A percentile compares a stretch with the other conserved stretches of the same genome.
phyloP scores from a whole-genome alignment of 2,797 vertebrate genomes.

The Danio choprae region DNA sequence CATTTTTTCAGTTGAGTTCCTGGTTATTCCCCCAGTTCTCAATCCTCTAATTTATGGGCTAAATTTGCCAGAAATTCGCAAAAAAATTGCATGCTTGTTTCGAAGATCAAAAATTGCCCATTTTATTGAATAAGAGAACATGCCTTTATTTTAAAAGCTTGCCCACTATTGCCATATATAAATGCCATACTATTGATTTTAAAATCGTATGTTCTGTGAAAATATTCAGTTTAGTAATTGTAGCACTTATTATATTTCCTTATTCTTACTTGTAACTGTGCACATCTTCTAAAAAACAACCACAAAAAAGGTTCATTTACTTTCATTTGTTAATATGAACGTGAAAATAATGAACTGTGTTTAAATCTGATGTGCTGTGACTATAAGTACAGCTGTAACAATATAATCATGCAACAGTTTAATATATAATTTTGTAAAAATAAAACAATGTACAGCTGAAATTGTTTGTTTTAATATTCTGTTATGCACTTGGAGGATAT shows the following conservation, averaged over 20 bases:
- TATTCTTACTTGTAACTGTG: not conserved
- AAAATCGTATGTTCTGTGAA: not conserved
- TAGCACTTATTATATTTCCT: not conserved
- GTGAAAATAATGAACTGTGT: not conserved
- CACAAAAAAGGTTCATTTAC: no score
- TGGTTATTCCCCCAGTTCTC: conserved; percentile 39
- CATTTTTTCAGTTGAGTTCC: conserved; percentile 45
- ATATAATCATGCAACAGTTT: not conserved
- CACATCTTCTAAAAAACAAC: not conserved
- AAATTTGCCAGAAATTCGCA: conserved; percentile 46
- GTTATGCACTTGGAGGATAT: not conserved
- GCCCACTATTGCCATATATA: no score
- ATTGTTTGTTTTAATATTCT: not conserved
- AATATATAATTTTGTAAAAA: not conserved
- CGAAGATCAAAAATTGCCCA: not conserved
- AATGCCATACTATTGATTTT: not conserved
- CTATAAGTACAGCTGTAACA: not conserved
- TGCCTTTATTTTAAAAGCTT: not conserved
- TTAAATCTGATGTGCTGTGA: no score
- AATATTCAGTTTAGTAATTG: not conserved
- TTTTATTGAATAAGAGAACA: not conserved
- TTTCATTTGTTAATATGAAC: not conserved
- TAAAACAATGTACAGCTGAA: not conserved
- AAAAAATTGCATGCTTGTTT: conserved; percentile 10
- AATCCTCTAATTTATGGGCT: conserved; percentile 50